Evolutionary conservation across 2,888 invertebrate genomes (phyloP).

Genomic region (Pheosia gnoma): DNA sequence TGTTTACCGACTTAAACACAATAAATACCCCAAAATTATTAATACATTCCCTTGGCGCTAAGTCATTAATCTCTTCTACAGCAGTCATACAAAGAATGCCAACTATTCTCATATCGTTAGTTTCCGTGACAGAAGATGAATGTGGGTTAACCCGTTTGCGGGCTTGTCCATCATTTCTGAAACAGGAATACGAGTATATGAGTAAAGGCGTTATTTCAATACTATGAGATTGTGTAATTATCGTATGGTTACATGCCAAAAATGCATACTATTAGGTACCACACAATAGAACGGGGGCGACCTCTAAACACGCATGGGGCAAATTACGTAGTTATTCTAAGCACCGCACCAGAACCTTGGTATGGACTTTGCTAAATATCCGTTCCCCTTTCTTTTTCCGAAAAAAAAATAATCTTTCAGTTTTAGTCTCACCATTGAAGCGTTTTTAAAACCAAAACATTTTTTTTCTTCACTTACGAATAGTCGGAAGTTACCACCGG

Average conservation of each 20-base stretch:
- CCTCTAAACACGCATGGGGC: too few species aligned
- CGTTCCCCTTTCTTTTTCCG: not conserved
- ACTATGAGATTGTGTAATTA: too few species aligned
- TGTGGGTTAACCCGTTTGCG: not conserved
- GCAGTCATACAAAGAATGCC: constrained; percentile 25
- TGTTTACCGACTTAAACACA: too few species aligned
- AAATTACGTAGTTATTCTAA: too few species aligned
- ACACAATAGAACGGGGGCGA: too few species aligned
- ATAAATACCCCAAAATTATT: too few species aligned
- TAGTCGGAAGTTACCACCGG: too few species aligned
- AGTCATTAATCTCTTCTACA: not conserved
- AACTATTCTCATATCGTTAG: constrained; percentile 30
- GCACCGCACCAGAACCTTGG: too few species aligned
- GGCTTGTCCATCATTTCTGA: not conserved
- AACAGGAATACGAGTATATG: not conserved
- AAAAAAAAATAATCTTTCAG: not conserved
- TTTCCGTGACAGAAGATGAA: constrained; percentile 4
- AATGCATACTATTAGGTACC: too few species aligned
- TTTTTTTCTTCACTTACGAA: too few species aligned
- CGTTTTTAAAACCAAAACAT: not conserved
- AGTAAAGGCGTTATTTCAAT: not conserved
- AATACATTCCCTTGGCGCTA: not conserved
- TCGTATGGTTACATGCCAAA: too few species aligned
- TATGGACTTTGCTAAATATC: too few species aligned
- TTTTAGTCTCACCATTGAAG: not conserved